phyloP scores from a whole-genome alignment of 35 echinoderm and acorn worm species.

The Ophiothrix spiculata region DNA sequence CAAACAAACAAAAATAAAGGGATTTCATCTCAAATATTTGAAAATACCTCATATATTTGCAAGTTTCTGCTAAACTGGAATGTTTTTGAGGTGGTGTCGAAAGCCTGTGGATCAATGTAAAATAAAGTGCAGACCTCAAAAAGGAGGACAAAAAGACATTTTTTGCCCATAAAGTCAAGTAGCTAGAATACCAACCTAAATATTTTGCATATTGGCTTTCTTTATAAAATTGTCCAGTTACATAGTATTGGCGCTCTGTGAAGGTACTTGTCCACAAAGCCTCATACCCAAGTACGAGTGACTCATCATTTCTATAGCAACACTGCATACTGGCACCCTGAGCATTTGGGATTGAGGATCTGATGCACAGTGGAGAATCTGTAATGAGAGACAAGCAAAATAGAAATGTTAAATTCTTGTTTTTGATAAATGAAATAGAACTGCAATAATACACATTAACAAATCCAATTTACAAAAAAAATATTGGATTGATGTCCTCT shows the following conservation, averaged over 20 bases:
- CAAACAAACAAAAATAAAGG: no score
- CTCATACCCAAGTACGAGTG: constrained; percentile 75
- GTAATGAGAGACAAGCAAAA: background rate
- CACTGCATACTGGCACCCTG: constrained; percentile 72
- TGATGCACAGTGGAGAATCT: constrained; percentile 61
- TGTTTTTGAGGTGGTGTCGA: no score
- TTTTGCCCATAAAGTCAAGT: background rate
- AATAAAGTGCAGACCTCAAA: no score
- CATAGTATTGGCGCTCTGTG: constrained; percentile 17
- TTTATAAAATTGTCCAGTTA: background rate
- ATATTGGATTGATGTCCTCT: no score
- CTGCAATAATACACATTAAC: background rate
- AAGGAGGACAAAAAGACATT: background rate
- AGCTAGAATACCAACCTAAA: background rate
- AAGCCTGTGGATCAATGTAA: no score
- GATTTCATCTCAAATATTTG: no score
- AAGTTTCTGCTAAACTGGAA: no score
- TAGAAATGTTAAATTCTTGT: background rate
- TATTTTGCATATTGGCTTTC: background rate
- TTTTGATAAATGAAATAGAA: background rate
- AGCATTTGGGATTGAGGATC: constrained; percentile 21
- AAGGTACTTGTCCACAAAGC: constrained; percentile 51
- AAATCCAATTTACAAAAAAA: no score
- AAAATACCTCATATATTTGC: no score
- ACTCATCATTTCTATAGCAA: constrained; percentile 71